These are phyloP conservation scores for Eupleurogrammus muticus DNA, from an alignment of 2,797 vertebrate genomes.

Conservation along the genomic window DNA sequence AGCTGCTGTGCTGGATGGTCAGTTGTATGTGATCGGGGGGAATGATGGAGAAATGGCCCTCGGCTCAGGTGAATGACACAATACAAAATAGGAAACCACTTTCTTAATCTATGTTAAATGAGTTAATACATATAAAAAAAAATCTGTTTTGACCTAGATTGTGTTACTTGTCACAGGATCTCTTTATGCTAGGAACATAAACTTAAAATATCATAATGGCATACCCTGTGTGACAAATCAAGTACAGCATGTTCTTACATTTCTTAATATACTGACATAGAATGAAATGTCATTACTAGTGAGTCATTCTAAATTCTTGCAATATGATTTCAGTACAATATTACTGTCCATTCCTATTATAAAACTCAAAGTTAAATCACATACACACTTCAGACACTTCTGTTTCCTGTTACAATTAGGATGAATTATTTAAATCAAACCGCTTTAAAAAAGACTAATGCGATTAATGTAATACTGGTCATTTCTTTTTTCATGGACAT, in stretches of 20 bases:
- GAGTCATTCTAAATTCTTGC: not conserved
- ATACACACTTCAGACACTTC: not conserved
- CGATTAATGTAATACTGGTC: not conserved
- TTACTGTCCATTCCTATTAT: not conserved
- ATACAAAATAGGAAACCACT: not conserved
- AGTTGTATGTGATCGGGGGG: slow-evolving; percentile 81
- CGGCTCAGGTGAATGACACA: slow-evolving; percentile 68
- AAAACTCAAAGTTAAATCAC: not conserved
- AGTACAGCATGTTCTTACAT: not conserved
- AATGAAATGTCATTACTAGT: not conserved
- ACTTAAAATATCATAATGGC: not conserved
- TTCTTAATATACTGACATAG: not conserved
- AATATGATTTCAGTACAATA: no score
- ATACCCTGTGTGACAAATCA: not conserved
- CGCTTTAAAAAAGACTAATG: not conserved
- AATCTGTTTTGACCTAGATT: no score
- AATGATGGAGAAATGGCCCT: slow-evolving; percentile 72
- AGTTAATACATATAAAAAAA: no score
- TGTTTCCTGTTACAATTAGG: not conserved
- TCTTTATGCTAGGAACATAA: not conserved
- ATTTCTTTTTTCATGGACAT: not conserved
- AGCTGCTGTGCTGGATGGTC: slow-evolving; percentile 69
- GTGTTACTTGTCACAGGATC: not conserved
- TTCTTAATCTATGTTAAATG: not conserved
- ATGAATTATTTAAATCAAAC: not conserved